Percentiles rank a stretch among this genome's conserved stretches.
Conservation (phyloP, 2,888 invertebrate genomes). For the Hirtodrosophila cameraria region DNA sequence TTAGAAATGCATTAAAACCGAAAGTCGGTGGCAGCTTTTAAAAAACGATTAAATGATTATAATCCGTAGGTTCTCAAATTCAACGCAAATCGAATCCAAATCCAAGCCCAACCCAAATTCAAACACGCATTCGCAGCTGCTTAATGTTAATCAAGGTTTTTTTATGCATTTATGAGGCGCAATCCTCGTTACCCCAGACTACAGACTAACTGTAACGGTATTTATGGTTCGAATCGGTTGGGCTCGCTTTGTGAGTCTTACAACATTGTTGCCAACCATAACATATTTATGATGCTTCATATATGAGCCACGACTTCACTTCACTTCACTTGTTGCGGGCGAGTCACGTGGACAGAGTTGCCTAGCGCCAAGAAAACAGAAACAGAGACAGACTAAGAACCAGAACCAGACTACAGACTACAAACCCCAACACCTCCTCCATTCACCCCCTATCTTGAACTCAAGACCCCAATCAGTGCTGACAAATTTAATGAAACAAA, state of each 20-base stretch:
- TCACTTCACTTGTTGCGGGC: conserved; percentile 36
- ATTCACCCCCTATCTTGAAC: too few species aligned
- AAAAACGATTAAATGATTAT: conserved; percentile 63
- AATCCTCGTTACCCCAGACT: conserved; percentile 60
- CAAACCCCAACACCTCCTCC: background rate
- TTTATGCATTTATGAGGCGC: conserved; percentile 62
- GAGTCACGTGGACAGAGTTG: conserved; percentile 25
- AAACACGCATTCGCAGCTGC: conserved; percentile 49
- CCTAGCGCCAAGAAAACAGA: conserved; percentile 44
- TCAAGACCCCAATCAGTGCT: too few species aligned
- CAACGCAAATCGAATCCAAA: background rate
- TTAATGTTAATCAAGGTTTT: conserved; percentile 59
- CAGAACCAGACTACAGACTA: background rate
- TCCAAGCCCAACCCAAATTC: too few species aligned
- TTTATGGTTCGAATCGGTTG: background rate
- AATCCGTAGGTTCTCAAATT: background rate
- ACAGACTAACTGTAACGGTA: conserved; percentile 56
- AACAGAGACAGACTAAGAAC: background rate
- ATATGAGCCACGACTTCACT: conserved; percentile 36
- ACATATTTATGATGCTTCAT: conserved; percentile 64
- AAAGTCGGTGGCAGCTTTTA: conserved; percentile 61
- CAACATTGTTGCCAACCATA: conserved; percentile 66
- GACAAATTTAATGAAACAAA: too few species aligned
- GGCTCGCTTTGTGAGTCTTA: background rate
- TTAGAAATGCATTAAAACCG: conserved; percentile 73